Percentiles rank a stretch among this genome's conserved stretches.
Conservation (phyloP, 1,140 invertebrate genomes). For the Planococcus citri region DNA sequence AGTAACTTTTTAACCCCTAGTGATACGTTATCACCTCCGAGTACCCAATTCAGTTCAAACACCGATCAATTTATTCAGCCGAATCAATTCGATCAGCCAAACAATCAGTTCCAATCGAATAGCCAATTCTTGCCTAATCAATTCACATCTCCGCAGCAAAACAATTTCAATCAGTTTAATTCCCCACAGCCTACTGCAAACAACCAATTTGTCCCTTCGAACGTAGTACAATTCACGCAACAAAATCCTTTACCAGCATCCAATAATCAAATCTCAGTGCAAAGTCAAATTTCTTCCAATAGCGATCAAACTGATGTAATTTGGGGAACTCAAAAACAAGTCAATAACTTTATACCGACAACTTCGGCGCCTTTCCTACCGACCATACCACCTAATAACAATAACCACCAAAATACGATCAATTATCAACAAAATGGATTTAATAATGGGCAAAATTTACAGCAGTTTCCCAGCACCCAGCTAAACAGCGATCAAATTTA, state of each 20-base stretch:
- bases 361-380: neutral
- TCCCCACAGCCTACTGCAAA: neutral
- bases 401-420: neutral
- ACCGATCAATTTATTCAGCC: neutral
- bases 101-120: neutral
- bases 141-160: neutral
- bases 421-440: too few relatives aligned
- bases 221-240: neutral
- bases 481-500: neutral
- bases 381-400: neutral
- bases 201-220: neutral
- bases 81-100: neutral
- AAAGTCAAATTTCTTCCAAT: neutral
- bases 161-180: neutral
- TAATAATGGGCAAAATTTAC: neutral
- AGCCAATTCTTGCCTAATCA: neutral
- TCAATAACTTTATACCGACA: neutral
- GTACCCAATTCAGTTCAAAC: neutral
- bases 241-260: neutral
- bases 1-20: neutral
- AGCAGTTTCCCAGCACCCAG: neutral
- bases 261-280: neutral
- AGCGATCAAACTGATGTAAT: constrained; percentile 9
- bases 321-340: constrained; percentile 24
- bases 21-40: neutral